These are phyloP conservation scores for Ranitomeya imitator DNA, from an alignment of 2,113 vertebrate genomes.

Conservation along the genomic window DNA sequence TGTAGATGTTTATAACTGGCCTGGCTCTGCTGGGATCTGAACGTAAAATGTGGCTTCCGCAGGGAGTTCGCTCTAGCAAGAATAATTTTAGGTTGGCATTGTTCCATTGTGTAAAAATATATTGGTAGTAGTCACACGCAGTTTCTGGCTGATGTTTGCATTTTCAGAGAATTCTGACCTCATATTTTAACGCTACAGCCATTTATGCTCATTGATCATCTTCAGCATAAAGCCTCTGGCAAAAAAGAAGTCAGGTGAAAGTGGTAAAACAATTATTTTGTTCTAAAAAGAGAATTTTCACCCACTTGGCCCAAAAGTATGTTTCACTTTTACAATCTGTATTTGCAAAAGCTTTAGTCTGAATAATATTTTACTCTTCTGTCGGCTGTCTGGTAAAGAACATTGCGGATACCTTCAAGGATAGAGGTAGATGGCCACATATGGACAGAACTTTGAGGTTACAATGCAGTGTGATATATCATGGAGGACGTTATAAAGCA, in stretches of 20 bases:
- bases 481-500: too few relatives aligned
- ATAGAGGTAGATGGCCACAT: background rate
- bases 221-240: constrained; percentile 52
- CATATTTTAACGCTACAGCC: constrained; percentile 35
- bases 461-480: too few relatives aligned
- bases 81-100: constrained; percentile 49
- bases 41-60: constrained; percentile 38
- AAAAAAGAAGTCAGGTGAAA: constrained; percentile 39
- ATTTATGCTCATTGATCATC: constrained; percentile 55
- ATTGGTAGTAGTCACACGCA: constrained; percentile 29
- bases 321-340: constrained; percentile 3
- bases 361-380: background rate
- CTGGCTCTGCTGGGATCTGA: constrained; percentile 53
- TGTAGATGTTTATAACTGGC: constrained; percentile 58
- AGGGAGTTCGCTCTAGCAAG: constrained; percentile 47
- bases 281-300: constrained; percentile 51
- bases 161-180: constrained; percentile 51
- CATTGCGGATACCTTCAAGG: background rate
- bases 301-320: constrained; percentile 27
- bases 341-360: background rate
- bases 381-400: background rate
- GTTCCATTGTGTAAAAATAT: constrained; percentile 56
- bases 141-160: constrained; percentile 57
- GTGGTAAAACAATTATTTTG: constrained; percentile 49
- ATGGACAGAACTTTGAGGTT: too few relatives aligned